phyloP scores from a whole-genome alignment of 2,888 invertebrate species.

The Macrosiphum euphorbiae region DNA sequence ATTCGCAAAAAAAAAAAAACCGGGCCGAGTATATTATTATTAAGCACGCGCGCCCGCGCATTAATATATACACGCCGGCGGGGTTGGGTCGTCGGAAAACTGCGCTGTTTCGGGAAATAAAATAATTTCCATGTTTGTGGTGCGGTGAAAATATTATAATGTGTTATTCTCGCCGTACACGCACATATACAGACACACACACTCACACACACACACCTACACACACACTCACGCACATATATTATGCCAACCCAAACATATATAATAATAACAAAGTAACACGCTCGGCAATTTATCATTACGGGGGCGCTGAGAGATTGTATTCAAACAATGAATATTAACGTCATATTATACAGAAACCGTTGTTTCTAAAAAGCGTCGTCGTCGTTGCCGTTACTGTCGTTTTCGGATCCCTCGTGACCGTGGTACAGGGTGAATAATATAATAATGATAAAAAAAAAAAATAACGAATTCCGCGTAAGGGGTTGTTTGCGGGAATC shows the following conservation, averaged over 20 bases:
- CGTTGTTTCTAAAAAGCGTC: slow-evolving; percentile 33
- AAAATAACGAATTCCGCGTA: not conserved
- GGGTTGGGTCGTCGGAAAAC: not conserved
- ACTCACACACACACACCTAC: not conserved
- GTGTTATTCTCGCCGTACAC: not conserved
- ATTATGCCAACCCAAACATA: not conserved
- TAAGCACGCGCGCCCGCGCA: not conserved
- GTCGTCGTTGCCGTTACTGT: not conserved
- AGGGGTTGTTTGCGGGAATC: not conserved
- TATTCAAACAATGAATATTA: slow-evolving; percentile 52
- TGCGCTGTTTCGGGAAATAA: slow-evolving; percentile 8
- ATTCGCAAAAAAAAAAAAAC: not conserved
- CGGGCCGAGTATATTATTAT: not conserved
- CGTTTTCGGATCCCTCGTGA: not conserved
- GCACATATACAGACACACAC: not conserved
- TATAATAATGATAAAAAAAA: not conserved
- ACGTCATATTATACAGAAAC: slow-evolving; percentile 42
- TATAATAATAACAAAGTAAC: slow-evolving; percentile 18
- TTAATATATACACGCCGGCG: not conserved
- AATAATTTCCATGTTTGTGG: slow-evolving; percentile 34
- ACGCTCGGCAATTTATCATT: slow-evolving; percentile 37
- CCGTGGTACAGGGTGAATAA: not conserved
- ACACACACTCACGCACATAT: not conserved
- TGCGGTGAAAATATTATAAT: not conserved
- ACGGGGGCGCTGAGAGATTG: slow-evolving; percentile 14